A percentile compares a stretch with the other conserved stretches of the same genome.
These are phyloP conservation scores for Merluccius polli DNA, from an alignment of 2,797 vertebrate genomes.

Conservation along the genomic window DNA sequence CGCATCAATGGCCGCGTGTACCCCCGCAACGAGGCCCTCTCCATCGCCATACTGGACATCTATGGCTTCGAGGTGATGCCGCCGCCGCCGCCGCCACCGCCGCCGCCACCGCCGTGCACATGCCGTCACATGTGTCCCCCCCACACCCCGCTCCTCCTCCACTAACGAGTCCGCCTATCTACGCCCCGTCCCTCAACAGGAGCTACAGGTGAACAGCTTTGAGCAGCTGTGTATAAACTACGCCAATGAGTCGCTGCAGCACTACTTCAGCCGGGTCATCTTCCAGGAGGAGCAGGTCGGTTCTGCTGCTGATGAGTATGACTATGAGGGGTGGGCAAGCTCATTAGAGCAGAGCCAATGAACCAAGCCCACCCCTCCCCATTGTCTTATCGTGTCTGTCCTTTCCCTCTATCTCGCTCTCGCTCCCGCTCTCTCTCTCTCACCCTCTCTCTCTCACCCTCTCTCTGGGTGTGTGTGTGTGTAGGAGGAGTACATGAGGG, in stretches of 20 bases:
- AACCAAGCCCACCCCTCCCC: background rate
- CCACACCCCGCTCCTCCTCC: background rate
- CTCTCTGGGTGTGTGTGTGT: background rate
- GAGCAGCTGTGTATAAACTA: conserved; percentile 98
- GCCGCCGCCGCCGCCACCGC: background rate
- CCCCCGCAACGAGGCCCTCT: conserved; percentile 82
- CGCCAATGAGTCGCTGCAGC: conserved; percentile 92
- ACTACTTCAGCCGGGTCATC: conserved; percentile 88
- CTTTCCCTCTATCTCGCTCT: background rate
- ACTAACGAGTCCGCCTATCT: background rate
- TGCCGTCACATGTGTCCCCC: background rate
- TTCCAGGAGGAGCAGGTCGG: conserved; percentile 94
- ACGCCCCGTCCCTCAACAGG: conserved; percentile 64
- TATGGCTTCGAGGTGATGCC: conserved; percentile 92
- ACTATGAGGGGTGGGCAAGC: no score
- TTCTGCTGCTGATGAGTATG: conserved; percentile 14
- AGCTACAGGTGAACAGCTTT: conserved; percentile 92
- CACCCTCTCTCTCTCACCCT: background rate
- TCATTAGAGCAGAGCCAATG: background rate
- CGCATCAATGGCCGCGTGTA: conserved; percentile 89
- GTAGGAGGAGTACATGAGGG: conserved; percentile 91
- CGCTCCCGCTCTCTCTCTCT: background rate
- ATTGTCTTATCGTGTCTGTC: background rate
- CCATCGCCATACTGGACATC: conserved; percentile 92
- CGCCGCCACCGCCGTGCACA: background rate